Evolutionary conservation across 2,797 vertebrate genomes (phyloP), one percentile per base, ranked within the genome.

Genomic region (Holocentrus rufus): DNA sequence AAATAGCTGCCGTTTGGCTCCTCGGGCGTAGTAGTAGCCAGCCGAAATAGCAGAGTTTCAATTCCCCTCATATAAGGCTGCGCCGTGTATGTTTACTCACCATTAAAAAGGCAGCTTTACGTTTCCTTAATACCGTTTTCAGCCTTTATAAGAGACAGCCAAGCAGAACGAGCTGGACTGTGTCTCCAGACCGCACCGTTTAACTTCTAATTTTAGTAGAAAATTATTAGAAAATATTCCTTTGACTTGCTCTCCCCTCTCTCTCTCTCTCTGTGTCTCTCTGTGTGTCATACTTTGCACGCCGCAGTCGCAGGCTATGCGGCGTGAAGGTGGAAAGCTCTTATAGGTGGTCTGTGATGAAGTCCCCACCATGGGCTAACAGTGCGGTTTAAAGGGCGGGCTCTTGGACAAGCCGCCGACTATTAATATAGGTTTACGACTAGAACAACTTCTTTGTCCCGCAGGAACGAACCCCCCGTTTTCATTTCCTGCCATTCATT

Each of bases 61-160:
- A 67, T 61, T 57, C 72, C 80, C 64, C 63, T 23, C 0, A 0
- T 61, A 27, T 1, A 61, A 34, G 46, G 54, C 9, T 54, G 15
- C 59, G 39, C 52, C 5, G 54, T 75, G 31, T 34, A 34, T 34
- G 66, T 78, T 85, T 74, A 50, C 52, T 56, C 76, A 17, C 44
- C 56, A 14, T 57, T 76, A 76, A 79, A 82, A 69, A 13, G 17
- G 18, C 27, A 61, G 7, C 82, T 88, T 83, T 72, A 79, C 22
- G n/a, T 87, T 74, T 86, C 78, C 77, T 27, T 67, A 18, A 73
- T 80, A 83, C 69, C 65, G 69, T 83, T 34, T 77, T 64, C 46
- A 59, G 63, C 57, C 46, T 9, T 25, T 72, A 42, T 71, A 76
- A 85, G 80, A 49, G 53, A 61, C 64, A 49, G 49, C 69, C 31